Percentiles rank a stretch among this genome's conserved stretches.
Evolutionary conservation across 2,797 vertebrate genomes (phyloP).

Genomic region (Pseudochirops corinnae): DNA sequence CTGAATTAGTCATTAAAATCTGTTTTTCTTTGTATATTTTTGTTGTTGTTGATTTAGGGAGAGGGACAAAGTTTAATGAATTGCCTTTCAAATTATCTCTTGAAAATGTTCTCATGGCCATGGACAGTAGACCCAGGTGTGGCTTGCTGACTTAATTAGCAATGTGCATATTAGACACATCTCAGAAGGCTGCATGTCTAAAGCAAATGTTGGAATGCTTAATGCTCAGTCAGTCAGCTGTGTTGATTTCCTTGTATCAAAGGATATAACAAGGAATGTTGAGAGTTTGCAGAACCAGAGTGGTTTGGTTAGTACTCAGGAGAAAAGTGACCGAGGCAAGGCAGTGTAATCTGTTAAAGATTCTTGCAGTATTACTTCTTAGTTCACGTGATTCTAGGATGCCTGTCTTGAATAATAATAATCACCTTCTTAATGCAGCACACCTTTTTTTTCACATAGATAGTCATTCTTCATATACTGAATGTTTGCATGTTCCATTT

Average conservation of each 20-base stretch:
- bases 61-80: constrained; percentile 64
- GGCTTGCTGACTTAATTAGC: constrained; percentile 64
- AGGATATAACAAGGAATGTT: constrained; percentile 7
- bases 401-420: constrained; percentile 27
- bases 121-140: constrained; percentile 63
- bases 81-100: constrained; percentile 64
- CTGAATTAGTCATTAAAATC: constrained; percentile 68
- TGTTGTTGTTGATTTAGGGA: constrained; percentile 73
- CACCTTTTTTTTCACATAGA: not conserved
- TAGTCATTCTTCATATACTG: not conserved
- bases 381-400: constrained; percentile 17
- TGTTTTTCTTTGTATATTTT: constrained; percentile 55
- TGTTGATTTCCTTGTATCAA: not conserved
- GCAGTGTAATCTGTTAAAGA: constrained; percentile 46
- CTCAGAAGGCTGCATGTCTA: constrained; percentile 49
- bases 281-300: constrained; percentile 30
- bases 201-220: constrained; percentile 63
- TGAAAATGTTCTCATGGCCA: constrained; percentile 55
- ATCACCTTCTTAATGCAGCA: not conserved
- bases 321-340: not conserved
- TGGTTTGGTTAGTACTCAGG: not conserved
- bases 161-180: constrained; percentile 37
- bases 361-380: constrained; percentile 55
- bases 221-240: constrained; percentile 53
- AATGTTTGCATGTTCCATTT: not conserved